Percentiles rank a stretch among this genome's conserved stretches.
Conservation (phyloP, 1,140 invertebrate genomes). For the Lethrus apterus region DNA sequence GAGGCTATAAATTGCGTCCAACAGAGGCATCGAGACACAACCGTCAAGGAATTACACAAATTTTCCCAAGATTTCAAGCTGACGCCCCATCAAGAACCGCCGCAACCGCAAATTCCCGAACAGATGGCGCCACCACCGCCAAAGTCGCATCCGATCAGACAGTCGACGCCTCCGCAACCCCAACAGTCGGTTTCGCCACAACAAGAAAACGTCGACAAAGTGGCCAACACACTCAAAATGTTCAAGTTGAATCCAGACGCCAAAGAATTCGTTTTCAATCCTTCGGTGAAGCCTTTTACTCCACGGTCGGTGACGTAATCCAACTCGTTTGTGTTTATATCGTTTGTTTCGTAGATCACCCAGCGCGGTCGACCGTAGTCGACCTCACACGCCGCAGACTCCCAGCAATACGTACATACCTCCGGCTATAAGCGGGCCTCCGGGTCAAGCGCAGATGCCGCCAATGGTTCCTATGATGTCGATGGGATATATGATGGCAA, state of each 20-base stretch:
- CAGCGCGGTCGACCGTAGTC: constrained; percentile 57
- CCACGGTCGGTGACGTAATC: constrained; percentile 42
- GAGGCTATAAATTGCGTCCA: constrained; percentile 40
- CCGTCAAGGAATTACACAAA: constrained; percentile 43
- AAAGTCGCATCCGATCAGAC: constrained; percentile 26
- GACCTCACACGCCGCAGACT: constrained; percentile 80
- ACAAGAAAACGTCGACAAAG: constrained; percentile 47
- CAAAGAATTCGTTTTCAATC: constrained; percentile 78
- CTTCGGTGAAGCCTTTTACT: constrained; percentile 76
- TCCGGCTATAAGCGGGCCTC: constrained; percentile 27
- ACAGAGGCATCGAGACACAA: constrained; percentile 24
- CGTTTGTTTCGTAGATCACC: constrained; percentile 46
- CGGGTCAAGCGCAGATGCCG: constrained; percentile 38
- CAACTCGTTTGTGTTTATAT: neutral
- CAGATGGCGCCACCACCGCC: constrained; percentile 18
- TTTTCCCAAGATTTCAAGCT: constrained; percentile 51
- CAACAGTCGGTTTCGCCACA: constrained; percentile 33
- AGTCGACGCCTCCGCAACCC: constrained; percentile 25
- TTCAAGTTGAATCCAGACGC: constrained; percentile 81
- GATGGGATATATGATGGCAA: constrained; percentile 30
- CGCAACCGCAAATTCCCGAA: constrained; percentile 22
- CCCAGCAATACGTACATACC: constrained; percentile 48
- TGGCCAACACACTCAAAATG: constrained; percentile 58
- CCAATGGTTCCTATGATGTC: constrained; percentile 40
- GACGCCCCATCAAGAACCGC: constrained; percentile 21